Evolutionary conservation across 2,888 invertebrate genomes (phyloP).

Genomic region (Drosophila siamana): DNA sequence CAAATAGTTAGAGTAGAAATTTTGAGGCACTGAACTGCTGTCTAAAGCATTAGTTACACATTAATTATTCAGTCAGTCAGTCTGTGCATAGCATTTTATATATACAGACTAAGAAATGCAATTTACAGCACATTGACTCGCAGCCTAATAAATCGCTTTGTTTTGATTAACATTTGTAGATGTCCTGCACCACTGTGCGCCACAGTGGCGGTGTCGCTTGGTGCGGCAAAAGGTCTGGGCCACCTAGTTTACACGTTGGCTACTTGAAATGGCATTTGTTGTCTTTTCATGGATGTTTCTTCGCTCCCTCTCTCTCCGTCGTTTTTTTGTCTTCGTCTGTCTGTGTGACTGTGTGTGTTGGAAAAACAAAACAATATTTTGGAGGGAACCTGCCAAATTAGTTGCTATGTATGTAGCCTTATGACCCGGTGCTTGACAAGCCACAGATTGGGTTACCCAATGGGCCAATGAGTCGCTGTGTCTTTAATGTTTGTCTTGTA

Average conservation of each 20-base stretch:
- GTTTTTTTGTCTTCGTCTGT: slow-evolving; percentile 19
- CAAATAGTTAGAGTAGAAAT: no score
- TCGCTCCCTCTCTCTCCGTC: slow-evolving; percentile 16
- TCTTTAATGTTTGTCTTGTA: slow-evolving; percentile 59
- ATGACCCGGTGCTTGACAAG: slow-evolving; percentile 72
- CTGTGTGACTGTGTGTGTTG: slow-evolving; percentile 51
- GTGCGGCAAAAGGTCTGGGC: slow-evolving; percentile 68
- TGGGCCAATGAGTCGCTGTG: slow-evolving; percentile 44
- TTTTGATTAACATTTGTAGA: no score
- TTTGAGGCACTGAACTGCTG: no score
- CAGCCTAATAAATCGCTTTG: no score
- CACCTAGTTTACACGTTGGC: slow-evolving; percentile 79
- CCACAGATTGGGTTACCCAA: slow-evolving; percentile 73
- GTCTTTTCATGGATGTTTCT: slow-evolving; percentile 61
- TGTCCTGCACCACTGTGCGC: slow-evolving; percentile 46
- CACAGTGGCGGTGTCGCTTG: slow-evolving; percentile 39
- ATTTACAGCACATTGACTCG: no score
- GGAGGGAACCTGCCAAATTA: slow-evolving; percentile 67
- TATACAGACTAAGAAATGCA: no score
- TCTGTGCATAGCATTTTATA: no score
- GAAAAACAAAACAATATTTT: slow-evolving; percentile 55
- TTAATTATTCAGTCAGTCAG: no score
- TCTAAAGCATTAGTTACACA: no score
- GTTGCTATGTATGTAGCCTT: slow-evolving; percentile 69
- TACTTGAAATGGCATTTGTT: slow-evolving; percentile 79